Conservation (phyloP, 2,113 vertebrate species). For the Gulo gulo region DNA sequence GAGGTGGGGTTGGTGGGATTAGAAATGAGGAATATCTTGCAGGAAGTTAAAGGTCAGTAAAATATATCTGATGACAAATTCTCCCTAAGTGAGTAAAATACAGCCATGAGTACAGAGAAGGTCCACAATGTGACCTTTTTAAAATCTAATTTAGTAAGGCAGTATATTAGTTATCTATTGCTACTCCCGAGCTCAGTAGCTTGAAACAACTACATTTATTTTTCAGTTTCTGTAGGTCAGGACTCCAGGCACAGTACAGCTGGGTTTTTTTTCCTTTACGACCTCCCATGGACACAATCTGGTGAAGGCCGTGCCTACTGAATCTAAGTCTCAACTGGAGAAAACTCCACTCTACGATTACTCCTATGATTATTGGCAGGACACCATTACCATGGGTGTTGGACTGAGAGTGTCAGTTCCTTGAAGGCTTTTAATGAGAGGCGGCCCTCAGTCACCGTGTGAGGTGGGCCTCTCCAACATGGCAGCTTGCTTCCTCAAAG, state of each 20-base stretch:
- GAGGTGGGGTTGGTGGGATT: not conserved
- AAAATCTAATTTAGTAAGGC: not conserved
- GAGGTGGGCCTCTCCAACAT: not conserved
- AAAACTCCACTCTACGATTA: not conserved
- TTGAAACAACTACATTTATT: not conserved
- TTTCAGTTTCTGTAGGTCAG: not conserved
- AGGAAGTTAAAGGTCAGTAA: not conserved
- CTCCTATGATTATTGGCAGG: too few relatives aligned
- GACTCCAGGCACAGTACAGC: not conserved
- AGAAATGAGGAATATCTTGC: not conserved
- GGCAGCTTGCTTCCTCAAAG: not conserved
- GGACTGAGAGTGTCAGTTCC: not conserved
- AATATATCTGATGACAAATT: not conserved
- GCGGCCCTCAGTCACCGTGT: not conserved
- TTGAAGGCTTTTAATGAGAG: not conserved
- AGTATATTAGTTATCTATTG: not conserved
- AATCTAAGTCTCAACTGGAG: not conserved
- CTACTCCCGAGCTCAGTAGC: not conserved
- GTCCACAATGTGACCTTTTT: not conserved
- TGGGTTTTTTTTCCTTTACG: not conserved
- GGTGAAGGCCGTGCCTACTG: fast-evolving
- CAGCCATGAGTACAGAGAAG: not conserved
- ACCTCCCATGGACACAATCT: not conserved
- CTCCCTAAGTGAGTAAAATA: not conserved
- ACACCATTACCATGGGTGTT: not conserved